phyloP scores from a whole-genome alignment of 2,113 vertebrate genomes.

The Stegastes partitus region DNA sequence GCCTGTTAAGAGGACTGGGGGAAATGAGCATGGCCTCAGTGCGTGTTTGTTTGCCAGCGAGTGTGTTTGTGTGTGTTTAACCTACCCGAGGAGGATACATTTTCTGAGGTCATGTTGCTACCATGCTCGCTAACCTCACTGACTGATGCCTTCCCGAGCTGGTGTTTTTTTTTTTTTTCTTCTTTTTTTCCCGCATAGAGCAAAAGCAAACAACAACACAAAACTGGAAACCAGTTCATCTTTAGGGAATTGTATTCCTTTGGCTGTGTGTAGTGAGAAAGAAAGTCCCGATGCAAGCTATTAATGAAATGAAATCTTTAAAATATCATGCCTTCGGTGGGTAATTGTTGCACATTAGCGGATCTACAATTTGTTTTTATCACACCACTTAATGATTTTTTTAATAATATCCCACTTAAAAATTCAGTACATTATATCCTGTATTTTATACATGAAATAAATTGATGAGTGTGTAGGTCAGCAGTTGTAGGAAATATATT shows the following conservation, averaged over 20 bases:
- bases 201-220: constrained; percentile 70
- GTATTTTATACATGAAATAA: constrained; percentile 58
- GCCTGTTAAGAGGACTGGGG: constrained; percentile 78
- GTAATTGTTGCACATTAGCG: constrained; percentile 74
- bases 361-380: constrained; percentile 72
- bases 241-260: constrained; percentile 69
- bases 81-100: constrained; percentile 77
- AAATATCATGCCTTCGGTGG: constrained; percentile 60
- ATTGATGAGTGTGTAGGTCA: constrained; percentile 52
- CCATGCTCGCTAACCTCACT: constrained; percentile 69
- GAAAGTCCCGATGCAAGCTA: constrained; percentile 59
- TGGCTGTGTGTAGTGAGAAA: constrained; percentile 54
- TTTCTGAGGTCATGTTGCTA: constrained; percentile 78
- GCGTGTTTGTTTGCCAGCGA: constrained; percentile 59
- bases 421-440: constrained; percentile 59
- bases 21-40: constrained; percentile 73
- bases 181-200: constrained; percentile 26
- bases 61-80: constrained; percentile 77
- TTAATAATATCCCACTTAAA: constrained; percentile 69
- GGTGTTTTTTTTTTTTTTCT: constrained; percentile 29
- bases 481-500: constrained; percentile 51
- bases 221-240: constrained; percentile 72
- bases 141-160: constrained; percentile 69
- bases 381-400: constrained; percentile 67
- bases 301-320: constrained; percentile 75